Conservation (phyloP, 2,797 vertebrate species). For the Gallirallus australis region DNA sequence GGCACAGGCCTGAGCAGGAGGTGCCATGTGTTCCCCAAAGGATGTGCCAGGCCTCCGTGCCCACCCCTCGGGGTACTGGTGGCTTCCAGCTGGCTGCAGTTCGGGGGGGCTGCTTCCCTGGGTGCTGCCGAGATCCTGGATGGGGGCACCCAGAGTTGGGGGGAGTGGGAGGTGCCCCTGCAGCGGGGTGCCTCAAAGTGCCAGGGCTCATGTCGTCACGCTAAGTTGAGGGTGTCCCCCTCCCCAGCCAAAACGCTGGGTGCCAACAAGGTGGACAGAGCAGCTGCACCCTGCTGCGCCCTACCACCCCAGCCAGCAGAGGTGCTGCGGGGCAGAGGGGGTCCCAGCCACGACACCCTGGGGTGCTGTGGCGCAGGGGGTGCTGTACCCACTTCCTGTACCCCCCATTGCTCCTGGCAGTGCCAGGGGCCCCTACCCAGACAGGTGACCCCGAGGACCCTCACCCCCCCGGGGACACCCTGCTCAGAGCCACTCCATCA, state of each 20-base stretch:
- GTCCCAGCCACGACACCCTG: background rate
- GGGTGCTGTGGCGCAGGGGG: background rate
- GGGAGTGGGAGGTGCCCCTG: background rate
- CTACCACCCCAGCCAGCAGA: background rate
- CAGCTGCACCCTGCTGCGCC: background rate
- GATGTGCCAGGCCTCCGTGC: background rate
- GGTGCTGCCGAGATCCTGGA: background rate
- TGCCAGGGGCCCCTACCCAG: background rate
- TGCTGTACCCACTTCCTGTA: background rate
- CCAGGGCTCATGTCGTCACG: background rate
- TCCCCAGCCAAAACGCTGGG: background rate
- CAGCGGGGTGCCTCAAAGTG: background rate
- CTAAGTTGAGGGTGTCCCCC: rapidly evolving
- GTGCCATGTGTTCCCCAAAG: background rate
- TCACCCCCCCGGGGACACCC: background rate
- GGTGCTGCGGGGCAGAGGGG: background rate
- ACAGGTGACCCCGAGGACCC: background rate
- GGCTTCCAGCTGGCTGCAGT: rapidly evolving
- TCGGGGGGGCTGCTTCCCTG: background rate
- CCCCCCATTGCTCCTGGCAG: background rate
- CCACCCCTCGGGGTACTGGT: rapidly evolving
- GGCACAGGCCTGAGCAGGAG: background rate
- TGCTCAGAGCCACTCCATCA: background rate
- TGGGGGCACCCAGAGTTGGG: background rate
- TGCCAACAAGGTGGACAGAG: background rate